Conservation (phyloP, 2,888 invertebrate species). For the Platycheirus albimanus region DNA sequence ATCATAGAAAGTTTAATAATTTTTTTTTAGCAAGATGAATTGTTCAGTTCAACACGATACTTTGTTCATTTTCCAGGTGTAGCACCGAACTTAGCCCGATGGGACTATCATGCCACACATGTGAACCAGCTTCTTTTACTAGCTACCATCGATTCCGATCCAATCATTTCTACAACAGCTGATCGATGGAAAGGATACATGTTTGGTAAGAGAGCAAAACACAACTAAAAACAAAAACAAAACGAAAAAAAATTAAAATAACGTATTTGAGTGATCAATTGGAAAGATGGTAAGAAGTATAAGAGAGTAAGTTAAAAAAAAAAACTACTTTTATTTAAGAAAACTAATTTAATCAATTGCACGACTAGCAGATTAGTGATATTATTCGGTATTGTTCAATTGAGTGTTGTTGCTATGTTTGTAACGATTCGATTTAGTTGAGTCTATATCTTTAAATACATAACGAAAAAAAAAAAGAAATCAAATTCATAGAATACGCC, state of each 20-base stretch:
- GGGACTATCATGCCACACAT: conserved; percentile 99
- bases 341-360: conserved; percentile 54
- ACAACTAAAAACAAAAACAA: conserved; percentile 87
- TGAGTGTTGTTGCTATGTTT: conserved; percentile 70
- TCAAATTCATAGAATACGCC: conserved; percentile 33
- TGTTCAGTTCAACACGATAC: too few species aligned
- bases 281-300: conserved; percentile 25
- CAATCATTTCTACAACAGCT: conserved; percentile 91
- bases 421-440: conserved; percentile 57
- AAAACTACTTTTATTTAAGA: conserved; percentile 17
- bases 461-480: conserved; percentile 11
- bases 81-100: conserved; percentile 96
- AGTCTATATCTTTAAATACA: conserved; percentile 24
- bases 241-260: too few species aligned
- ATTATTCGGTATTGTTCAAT: conserved; percentile 72
- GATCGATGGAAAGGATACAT: conserved; percentile 97
- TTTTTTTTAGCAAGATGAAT: too few species aligned
- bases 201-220: conserved; percentile 96
- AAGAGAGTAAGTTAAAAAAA: not conserved
- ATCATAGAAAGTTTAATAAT: too few species aligned
- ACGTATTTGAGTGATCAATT: conserved; percentile 25
- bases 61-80: conserved; percentile 82
- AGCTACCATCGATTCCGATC: conserved; percentile 92
- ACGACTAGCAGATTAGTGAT: conserved; percentile 68
- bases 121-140: conserved; percentile 96